Base-by-base conservation (phyloP, 2,113 vertebrate species). In the Calyptomena viridis region DNA sequence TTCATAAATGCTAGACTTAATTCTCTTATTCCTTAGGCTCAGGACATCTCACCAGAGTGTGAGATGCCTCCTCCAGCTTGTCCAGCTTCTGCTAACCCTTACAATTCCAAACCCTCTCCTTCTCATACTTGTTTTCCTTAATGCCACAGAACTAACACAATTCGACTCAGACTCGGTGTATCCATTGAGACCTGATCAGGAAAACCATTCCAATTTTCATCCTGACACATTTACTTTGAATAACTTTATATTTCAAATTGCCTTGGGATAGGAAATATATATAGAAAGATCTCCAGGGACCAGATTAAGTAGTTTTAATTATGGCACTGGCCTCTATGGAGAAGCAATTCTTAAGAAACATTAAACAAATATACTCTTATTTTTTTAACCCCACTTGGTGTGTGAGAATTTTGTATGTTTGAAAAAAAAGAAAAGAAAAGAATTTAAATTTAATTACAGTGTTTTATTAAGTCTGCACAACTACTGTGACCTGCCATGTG, bases 191-290 rank as follows among this genome's bases (percentile, higher is more conserved):
- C 90, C 71, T 39, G 59, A 82, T 33, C 3, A 24, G 85, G 73
- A 97, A 95, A 94, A 81, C 66, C 77, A 79, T 94, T 93, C 92
- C 75, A 47, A 73, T 91, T 95, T 94, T 93, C 93, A 79, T 94
- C 87, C 91, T 94, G 84, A 69, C 55, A 93, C 52, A 72, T 73
- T 66, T 84, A 56, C 52, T 97, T 92, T 75, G 87, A 95, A 69
- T 86, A 62, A 94, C 23, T 93, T 93, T 91, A 52, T 79, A 44
- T 77, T 96, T 95, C 58, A 83, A 95, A 94, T 92, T 91, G 80
- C 60, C 82, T 83, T 67, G 92, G 86, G 71, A 68, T 68, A 93
- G 83, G 60, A 95, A 88, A 92, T 89, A 79, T 76, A 56, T 94
- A 92, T 83, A 64, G 79, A 92, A 85, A 23, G 80, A 30, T 92